These are phyloP conservation scores for Sarcophilus harrisii DNA, from an alignment of 2,797 vertebrate species.

Conservation along the genomic window DNA sequence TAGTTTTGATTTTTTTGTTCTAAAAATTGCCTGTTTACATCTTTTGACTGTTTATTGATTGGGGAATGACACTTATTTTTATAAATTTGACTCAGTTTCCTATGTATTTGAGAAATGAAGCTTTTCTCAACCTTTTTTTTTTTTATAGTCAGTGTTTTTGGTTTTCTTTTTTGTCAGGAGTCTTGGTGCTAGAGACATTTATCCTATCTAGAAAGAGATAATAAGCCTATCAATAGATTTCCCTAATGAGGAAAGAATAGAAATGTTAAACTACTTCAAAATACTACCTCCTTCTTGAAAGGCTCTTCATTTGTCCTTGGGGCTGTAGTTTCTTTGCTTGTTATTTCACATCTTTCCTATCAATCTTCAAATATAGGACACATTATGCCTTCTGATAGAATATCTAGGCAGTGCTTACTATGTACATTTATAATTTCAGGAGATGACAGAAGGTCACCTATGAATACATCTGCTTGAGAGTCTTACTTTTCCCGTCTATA, in stretches of 20 bases:
- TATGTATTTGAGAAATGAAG: not conserved
- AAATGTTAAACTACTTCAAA: not conserved
- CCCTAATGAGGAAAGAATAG: not conserved
- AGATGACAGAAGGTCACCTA: constrained; percentile 44
- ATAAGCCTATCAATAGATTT: not conserved
- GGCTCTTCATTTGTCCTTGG: not conserved
- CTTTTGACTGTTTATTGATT: not conserved
- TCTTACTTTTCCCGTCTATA: constrained; percentile 44
- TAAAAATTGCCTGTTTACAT: not conserved
- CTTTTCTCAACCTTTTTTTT: not conserved
- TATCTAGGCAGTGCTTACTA: constrained; percentile 20
- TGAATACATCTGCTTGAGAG: constrained; percentile 38
- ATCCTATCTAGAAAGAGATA: not conserved
- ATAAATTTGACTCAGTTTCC: not conserved
- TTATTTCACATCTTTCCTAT: not conserved
- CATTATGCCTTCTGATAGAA: not conserved
- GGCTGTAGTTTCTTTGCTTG: not conserved
- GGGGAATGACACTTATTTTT: not conserved
- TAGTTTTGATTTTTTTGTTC: not conserved
- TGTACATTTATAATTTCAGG: constrained; percentile 36
- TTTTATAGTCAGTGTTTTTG: not conserved
- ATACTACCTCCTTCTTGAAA: not conserved
- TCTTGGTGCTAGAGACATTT: not conserved
- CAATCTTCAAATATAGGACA: not conserved
- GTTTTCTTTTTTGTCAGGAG: not conserved